Conservation (phyloP, 2,797 vertebrate genomes). For the Gobio occitaniae region DNA sequence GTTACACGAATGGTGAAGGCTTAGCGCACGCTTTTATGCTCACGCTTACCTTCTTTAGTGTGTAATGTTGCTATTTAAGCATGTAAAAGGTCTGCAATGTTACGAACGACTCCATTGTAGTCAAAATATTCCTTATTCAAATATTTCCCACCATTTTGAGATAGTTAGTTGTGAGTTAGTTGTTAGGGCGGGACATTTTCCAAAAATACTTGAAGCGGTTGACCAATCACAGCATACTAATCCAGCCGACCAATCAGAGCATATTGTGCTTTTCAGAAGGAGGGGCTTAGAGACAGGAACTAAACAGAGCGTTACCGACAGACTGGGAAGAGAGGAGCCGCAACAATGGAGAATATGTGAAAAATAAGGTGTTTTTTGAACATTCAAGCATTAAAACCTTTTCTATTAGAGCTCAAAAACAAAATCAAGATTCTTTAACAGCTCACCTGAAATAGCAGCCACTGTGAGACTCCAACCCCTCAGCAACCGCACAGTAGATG, state of each 20-base stretch:
- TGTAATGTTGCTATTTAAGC: background rate
- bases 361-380: background rate
- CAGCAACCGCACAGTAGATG: constrained; percentile 65
- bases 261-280: background rate
- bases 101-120: background rate
- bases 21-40: background rate
- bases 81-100: background rate
- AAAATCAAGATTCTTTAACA: background rate
- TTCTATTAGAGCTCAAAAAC: background rate
- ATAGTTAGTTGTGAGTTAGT: too few relatives aligned
- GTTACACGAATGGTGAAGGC: too few relatives aligned
- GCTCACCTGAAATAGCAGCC: constrained; percentile 68
- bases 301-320: background rate
- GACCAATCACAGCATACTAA: background rate
- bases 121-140: background rate
- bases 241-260: background rate
- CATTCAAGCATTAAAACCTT: background rate
- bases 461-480: constrained; percentile 60
- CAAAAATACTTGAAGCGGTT: background rate
- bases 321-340: background rate
- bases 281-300: background rate
- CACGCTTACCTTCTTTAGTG: background rate
- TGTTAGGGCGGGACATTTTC: too few relatives aligned
- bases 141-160: background rate
- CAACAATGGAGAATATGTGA: background rate